Percentiles rank a stretch among this genome's conserved stretches.
These are phyloP conservation scores for Fulmarus glacialis DNA, from an alignment of 2,113 vertebrate species.

Conservation along the genomic window DNA sequence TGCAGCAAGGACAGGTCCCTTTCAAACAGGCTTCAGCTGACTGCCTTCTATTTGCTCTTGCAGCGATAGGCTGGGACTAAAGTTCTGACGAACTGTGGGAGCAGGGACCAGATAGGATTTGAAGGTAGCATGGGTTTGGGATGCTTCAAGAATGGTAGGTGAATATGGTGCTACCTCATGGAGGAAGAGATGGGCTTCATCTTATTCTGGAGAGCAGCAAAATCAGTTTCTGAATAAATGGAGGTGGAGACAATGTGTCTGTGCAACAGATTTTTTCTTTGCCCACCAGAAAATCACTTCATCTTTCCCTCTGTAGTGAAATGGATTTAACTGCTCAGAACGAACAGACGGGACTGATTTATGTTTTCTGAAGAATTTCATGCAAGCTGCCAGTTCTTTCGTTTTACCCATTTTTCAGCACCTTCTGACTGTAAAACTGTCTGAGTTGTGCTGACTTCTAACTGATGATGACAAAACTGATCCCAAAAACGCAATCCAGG, in stretches of 20 bases:
- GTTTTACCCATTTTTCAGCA: background rate
- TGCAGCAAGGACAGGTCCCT: background rate
- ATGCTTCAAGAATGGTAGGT: background rate
- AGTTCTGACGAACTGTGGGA: background rate
- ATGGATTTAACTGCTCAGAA: background rate
- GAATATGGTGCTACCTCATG: background rate
- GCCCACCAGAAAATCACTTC: background rate
- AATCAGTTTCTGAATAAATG: background rate
- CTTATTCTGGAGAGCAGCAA: background rate
- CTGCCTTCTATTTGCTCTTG: background rate
- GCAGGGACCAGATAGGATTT: background rate
- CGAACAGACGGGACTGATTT: slow-evolving; percentile 8
- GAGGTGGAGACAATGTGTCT: background rate
- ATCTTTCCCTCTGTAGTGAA: background rate
- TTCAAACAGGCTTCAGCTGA: background rate
- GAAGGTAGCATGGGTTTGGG: background rate
- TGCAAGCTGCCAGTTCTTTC: slow-evolving; percentile 24
- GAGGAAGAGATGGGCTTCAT: background rate
- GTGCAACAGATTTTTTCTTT: slow-evolving; percentile 8
- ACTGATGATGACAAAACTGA: background rate
- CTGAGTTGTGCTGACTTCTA: background rate
- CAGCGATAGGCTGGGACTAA: background rate
- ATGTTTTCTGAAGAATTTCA: slow-evolving; percentile 17
- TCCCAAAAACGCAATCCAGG: background rate
- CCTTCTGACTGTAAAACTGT: background rate